These are phyloP conservation scores for Colistium nudipinnis DNA, from an alignment of 2,113 vertebrate species.

Conservation along the genomic window DNA sequence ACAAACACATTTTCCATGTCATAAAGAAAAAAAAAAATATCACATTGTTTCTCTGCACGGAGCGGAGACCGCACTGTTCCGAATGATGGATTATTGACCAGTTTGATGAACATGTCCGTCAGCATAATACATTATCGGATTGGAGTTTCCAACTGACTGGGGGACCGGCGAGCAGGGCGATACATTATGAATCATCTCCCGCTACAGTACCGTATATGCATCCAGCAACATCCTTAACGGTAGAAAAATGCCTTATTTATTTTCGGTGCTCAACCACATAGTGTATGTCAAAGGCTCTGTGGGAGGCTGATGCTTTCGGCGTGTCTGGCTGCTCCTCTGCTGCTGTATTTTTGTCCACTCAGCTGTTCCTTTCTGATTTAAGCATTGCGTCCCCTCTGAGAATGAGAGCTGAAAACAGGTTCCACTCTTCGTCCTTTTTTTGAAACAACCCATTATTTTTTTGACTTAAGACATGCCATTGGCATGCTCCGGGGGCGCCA, in stretches of 20 bases:
- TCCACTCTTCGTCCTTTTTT: not conserved
- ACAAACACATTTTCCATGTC: constrained; percentile 57
- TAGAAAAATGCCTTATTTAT: constrained; percentile 15
- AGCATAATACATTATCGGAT: constrained; percentile 47
- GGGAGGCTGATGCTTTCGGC: constrained; percentile 9
- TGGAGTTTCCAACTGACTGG: constrained; percentile 42
- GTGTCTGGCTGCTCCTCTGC: constrained; percentile 13
- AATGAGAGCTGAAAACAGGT: constrained; percentile 2
- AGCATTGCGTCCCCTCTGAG: not conserved
- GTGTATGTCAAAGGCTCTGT: not conserved
- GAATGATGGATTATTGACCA: constrained; percentile 58
- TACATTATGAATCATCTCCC: constrained; percentile 36
- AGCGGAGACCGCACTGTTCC: constrained; percentile 28
- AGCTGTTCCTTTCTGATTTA: constrained; percentile 8
- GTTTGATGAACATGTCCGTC: constrained; percentile 68
- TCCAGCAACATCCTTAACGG: constrained; percentile 6
- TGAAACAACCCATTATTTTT: no score
- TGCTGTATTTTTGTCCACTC: constrained; percentile 9
- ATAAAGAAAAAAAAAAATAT: constrained; percentile 12
- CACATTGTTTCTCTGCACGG: constrained; percentile 32
- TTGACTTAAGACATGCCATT: not conserved
- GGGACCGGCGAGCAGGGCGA: constrained; percentile 25
- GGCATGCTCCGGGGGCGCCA: not conserved
- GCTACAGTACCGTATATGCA: not conserved
- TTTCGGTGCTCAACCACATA: constrained; percentile 16